A percentile compares a stretch with the other conserved stretches of the same genome.
Conservation (phyloP, 2,113 vertebrate genomes). For the Ceyx cyanopectus region DNA sequence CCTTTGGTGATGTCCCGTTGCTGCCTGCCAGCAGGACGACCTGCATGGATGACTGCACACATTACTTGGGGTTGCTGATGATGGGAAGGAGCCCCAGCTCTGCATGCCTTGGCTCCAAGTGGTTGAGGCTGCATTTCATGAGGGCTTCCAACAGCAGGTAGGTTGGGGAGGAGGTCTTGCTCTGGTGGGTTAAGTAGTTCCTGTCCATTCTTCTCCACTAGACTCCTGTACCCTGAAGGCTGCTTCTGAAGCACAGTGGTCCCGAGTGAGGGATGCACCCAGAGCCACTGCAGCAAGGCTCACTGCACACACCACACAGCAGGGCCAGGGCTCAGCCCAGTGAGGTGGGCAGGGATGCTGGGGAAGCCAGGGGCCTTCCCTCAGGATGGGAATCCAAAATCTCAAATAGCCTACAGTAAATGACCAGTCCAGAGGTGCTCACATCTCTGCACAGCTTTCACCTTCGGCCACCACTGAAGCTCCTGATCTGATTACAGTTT, state of each 20-base stretch:
- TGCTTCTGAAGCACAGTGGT: neutral
- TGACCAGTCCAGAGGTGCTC: neutral
- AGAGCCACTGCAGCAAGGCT: neutral
- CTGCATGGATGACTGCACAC: accelerated
- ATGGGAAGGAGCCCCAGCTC: neutral
- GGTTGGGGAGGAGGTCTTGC: neutral
- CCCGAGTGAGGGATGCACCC: neutral
- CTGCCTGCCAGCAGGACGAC: neutral
- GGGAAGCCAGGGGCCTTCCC: neutral
- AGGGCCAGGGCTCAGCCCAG: neutral
- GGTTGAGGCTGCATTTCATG: neutral
- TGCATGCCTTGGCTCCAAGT: neutral
- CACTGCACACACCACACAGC: neutral
- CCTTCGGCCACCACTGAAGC: neutral
- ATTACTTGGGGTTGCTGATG: neutral
- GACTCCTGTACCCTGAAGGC: neutral
- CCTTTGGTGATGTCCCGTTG: neutral
- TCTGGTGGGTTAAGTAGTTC: neutral
- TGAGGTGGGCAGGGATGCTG: neutral
- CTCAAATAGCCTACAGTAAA: neutral
- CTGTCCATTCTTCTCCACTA: neutral
- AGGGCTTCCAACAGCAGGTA: accelerated
- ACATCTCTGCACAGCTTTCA: neutral
- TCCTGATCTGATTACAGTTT: neutral
- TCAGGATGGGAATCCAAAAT: neutral